Percentiles rank a stretch among this genome's conserved stretches.
phyloP scores from a whole-genome alignment of 2,113 vertebrate genomes.

The Brienomyrus longianalis region DNA sequence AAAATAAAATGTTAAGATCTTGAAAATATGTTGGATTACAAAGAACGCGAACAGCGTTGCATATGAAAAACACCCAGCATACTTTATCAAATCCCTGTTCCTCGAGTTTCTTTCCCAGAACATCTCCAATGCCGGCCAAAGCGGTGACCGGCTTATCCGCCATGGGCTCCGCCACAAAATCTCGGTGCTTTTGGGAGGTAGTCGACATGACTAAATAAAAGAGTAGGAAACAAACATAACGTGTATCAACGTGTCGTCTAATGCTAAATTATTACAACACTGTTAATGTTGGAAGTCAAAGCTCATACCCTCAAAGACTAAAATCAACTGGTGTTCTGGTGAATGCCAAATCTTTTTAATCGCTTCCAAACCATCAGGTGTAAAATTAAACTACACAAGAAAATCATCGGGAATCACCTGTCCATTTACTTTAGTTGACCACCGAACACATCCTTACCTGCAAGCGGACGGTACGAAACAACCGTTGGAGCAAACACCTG shows the following conservation, averaged over 20 bases:
- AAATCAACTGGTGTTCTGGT: neutral
- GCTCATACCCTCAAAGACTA: neutral
- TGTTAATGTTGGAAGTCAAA: neutral
- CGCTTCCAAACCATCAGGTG: neutral
- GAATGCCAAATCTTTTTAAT: neutral
- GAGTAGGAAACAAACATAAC: neutral
- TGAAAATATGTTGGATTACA: neutral
- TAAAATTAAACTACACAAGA: neutral
- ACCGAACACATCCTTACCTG: neutral
- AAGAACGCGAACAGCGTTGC: neutral
- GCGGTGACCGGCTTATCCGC: slow-evolving; percentile 54
- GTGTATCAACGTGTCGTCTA: neutral
- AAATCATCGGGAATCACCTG: neutral
- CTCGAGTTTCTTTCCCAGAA: slow-evolving; percentile 52
- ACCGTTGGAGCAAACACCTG: neutral
- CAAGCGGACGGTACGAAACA: neutral
- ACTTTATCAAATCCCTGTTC: slow-evolving; percentile 60
- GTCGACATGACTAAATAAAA: slow-evolving; percentile 41
- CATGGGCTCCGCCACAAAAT: slow-evolving; percentile 62
- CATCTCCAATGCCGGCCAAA: slow-evolving; percentile 53
- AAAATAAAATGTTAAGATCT: neutral
- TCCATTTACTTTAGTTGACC: neutral
- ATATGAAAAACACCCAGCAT: slow-evolving; percentile 4
- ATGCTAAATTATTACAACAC: neutral
- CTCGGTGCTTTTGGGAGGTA: slow-evolving; percentile 60